A percentile compares a stretch with the other conserved stretches of the same genome.
These are phyloP conservation scores for Atlantisia rogersi DNA, from an alignment of 2,113 vertebrate genomes.

Conservation along the genomic window DNA sequence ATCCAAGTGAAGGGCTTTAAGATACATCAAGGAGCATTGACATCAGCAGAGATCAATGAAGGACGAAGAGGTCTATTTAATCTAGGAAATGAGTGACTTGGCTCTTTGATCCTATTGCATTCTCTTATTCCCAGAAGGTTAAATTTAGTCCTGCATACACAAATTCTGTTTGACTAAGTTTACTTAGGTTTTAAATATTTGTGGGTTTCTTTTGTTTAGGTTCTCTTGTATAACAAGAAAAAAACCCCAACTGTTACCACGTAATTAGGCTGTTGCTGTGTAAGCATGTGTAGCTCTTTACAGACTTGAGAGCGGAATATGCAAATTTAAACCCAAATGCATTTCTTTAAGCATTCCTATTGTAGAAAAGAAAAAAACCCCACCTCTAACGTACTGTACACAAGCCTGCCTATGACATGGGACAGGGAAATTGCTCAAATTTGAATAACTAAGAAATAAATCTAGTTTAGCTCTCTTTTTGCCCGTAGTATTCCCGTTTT, in stretches of 20 bases:
- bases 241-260: conserved; percentile 18
- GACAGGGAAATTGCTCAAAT: not conserved
- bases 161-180: conserved; percentile 61
- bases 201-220: conserved; percentile 64
- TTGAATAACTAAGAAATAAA: not conserved
- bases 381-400: not conserved
- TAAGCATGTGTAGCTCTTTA: conserved; percentile 41
- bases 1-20: conserved; percentile 28
- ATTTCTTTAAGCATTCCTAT: conserved; percentile 14
- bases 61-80: conserved; percentile 48
- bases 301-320: conserved; percentile 27
- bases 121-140: conserved; percentile 55
- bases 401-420: not conserved
- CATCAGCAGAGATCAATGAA: conserved; percentile 59
- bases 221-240: conserved; percentile 50
- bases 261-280: conserved; percentile 56
- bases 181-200: conserved; percentile 67
- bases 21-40: conserved; percentile 53
- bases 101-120: conserved; percentile 70
- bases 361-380: not conserved
- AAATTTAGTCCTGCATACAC: conserved; percentile 64
- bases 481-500: not conserved
- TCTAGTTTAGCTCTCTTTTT: not conserved
- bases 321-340: conserved; percentile 32
- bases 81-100: conserved; percentile 69